These are phyloP conservation scores for Pseudoips prasinana DNA, from an alignment of 2,888 invertebrate species.

Conservation along the genomic window DNA sequence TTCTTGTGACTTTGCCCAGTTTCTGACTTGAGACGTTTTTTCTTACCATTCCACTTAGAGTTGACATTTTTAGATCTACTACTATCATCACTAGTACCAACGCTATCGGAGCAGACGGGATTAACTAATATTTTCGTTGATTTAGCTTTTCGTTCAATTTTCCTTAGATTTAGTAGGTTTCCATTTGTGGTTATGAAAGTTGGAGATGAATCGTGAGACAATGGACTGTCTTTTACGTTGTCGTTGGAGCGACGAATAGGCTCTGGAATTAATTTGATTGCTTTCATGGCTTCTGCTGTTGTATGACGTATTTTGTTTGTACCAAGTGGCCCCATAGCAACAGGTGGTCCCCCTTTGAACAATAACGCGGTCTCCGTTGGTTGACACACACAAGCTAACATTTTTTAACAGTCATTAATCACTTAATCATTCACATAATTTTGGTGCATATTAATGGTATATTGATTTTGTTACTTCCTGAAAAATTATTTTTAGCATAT, in stretches of 20 bases:
- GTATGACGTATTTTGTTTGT: constrained; percentile 66
- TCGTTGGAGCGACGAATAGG: constrained; percentile 53
- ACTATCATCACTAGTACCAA: constrained; percentile 70
- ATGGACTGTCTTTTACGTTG: constrained; percentile 55
- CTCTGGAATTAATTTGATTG: constrained; percentile 56
- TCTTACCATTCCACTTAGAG: constrained; percentile 73
- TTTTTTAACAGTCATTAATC: constrained; percentile 68
- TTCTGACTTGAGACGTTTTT: constrained; percentile 67
- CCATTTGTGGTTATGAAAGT: constrained; percentile 57
- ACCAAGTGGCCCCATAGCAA: constrained; percentile 80
- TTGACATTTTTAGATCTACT: constrained; percentile 59
- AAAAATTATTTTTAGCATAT: neutral
- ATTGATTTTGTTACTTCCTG: constrained; percentile 11
- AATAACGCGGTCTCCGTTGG: constrained; percentile 81
- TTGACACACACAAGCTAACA: constrained; percentile 87
- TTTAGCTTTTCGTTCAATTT: constrained; percentile 72
- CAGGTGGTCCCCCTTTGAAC: constrained; percentile 76
- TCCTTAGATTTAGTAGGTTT: constrained; percentile 66
- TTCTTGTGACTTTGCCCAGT: constrained; percentile 45
- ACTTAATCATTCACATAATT: constrained; percentile 60
- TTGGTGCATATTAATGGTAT: constrained; percentile 39
- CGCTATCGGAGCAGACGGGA: constrained; percentile 69
- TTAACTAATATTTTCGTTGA: constrained; percentile 77
- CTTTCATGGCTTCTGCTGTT: constrained; percentile 58
- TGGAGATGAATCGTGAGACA: constrained; percentile 60